These are phyloP conservation scores for Lampris incognitus DNA, from an alignment of 2,113 vertebrate species.

Conservation along the genomic window DNA sequence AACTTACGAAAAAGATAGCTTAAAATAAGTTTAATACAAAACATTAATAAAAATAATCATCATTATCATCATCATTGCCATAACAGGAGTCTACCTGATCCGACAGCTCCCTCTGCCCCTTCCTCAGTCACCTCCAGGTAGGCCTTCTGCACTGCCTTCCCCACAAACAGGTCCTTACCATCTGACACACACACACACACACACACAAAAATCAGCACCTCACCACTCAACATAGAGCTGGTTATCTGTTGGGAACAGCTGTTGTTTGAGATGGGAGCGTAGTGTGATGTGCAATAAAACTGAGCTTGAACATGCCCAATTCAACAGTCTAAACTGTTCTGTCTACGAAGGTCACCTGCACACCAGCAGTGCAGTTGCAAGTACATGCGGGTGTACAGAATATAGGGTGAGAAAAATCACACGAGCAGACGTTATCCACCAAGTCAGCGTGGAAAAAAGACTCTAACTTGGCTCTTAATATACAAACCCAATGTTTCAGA, in stretches of 20 bases:
- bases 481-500: too few species aligned
- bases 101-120: conserved; percentile 94
- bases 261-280: not conserved
- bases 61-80: not conserved
- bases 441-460: too few species aligned
- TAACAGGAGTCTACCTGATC: conserved; percentile 85
- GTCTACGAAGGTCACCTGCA: too few species aligned
- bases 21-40: too few species aligned
- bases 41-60: not conserved
- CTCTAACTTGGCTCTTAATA: too few species aligned
- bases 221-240: not conserved
- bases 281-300: not conserved
- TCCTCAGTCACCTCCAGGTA: conserved; percentile 98
- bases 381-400: too few species aligned
- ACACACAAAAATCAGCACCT: not conserved
- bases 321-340: too few species aligned
- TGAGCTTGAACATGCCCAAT: not conserved
- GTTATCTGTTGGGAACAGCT: not conserved
- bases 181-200: conserved; percentile 76
- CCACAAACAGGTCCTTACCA: conserved; percentile 90
- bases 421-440: too few species aligned
- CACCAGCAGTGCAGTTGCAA: not conserved
- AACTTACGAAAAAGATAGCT: too few species aligned
- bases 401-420: too few species aligned
- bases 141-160: conserved; percentile 93